Evolutionary conservation across 1,140 invertebrate species (phyloP).

Genomic region (Potamilus streckersoni): DNA sequence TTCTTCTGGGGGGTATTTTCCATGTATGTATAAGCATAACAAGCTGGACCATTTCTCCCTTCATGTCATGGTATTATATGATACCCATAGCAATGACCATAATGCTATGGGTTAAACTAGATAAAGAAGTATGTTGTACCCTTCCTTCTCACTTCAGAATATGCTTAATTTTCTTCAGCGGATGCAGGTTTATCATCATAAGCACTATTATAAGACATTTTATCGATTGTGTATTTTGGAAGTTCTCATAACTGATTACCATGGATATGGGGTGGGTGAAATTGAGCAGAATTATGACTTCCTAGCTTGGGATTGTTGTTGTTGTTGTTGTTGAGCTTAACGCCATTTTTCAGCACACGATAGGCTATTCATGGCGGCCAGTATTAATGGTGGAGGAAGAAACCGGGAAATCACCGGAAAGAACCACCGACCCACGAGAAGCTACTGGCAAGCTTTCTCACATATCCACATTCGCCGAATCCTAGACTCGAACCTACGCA

Average conservation of each 20-base stretch:
- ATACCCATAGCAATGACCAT: no score
- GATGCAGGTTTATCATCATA: no score
- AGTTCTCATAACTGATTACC: constrained; percentile 6
- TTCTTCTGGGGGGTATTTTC: constrained; percentile 12
- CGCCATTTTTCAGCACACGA: no score
- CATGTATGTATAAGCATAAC: constrained; percentile 6
- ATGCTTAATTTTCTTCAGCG: constrained; percentile 6
- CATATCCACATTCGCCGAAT: no score
- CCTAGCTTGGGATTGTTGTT: no score
- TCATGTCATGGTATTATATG: constrained; percentile 10
- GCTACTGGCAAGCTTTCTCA: no score
- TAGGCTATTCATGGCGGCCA: no score
- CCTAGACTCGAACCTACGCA: no score
- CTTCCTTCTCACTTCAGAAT: constrained; percentile 1
- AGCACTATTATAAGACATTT: constrained; percentile 6
- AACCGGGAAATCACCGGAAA: no score
- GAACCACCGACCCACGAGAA: no score
- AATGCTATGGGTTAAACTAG: constrained; percentile 5
- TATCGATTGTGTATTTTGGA: constrained; percentile 7
- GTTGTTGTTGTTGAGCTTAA: no score
- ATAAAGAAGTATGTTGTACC: constrained; percentile 13
- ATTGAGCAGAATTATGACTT: constrained; percentile 12
- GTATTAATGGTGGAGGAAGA: no score
- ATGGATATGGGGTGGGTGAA: constrained; percentile 6
- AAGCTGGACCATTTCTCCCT: constrained; percentile 10